Percentiles rank a stretch among this genome's conserved stretches.
Evolutionary conservation across 2,113 vertebrate species (phyloP).

Genomic region (Ceratotherium simum): DNA sequence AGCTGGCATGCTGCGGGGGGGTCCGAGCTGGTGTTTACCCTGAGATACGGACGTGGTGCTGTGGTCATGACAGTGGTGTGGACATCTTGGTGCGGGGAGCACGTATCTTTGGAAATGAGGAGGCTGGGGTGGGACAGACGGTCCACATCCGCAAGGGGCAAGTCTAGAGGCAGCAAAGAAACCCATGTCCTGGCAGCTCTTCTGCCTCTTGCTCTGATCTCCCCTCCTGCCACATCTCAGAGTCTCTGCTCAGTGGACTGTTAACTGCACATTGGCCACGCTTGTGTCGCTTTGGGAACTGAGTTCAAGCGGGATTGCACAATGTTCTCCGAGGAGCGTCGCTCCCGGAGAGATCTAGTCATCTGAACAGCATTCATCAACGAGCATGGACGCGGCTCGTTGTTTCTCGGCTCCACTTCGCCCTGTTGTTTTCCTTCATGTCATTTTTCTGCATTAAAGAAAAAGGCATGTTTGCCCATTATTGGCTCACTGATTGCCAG

Average conservation of each 20-base stretch:
- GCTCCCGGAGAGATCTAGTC: too few species aligned
- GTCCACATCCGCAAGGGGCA: accelerated
- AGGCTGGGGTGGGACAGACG: accelerated
- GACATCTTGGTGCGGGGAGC: background rate
- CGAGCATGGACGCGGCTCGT: background rate
- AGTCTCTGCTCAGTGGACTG: accelerated
- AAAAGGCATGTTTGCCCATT: background rate
- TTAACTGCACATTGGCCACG: accelerated
- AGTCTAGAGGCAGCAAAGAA: too few species aligned
- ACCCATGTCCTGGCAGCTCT: accelerated
- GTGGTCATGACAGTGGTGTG: background rate
- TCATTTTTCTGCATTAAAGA: background rate
- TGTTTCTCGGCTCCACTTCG: accelerated
- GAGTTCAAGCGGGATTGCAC: too few species aligned
- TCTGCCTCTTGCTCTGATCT: background rate
- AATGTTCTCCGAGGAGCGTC: too few species aligned
- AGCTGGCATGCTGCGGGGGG: accelerated
- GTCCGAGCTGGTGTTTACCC: background rate
- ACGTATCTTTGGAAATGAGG: background rate
- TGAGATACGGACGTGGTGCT: accelerated
- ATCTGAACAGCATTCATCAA: too few species aligned
- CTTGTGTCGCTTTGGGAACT: accelerated
- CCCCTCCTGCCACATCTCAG: too few species aligned
- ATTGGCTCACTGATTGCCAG: accelerated
- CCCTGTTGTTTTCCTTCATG: accelerated